phyloP scores from a whole-genome alignment of 1,140 invertebrate genomes.

The Drosophila nebulosa region DNA sequence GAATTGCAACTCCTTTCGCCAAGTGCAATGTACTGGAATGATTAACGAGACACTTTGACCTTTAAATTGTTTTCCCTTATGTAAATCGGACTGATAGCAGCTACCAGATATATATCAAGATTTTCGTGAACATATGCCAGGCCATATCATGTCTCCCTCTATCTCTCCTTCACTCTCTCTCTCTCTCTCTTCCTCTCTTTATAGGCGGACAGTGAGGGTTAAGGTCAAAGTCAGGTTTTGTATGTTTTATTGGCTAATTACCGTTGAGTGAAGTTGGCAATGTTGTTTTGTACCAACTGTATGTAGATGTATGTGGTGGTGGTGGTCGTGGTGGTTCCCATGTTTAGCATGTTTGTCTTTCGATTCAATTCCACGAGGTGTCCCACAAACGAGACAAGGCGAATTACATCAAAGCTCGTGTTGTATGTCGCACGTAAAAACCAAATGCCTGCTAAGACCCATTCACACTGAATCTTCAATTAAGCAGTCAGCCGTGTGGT shows the following conservation, averaged over 20 bases:
- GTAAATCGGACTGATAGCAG: conserved; percentile 6
- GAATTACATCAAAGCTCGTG: conserved; percentile 49
- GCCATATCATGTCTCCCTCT: neutral
- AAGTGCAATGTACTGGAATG: conserved; percentile 50
- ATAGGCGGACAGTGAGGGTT: conserved; percentile 45
- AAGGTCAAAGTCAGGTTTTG: conserved; percentile 68
- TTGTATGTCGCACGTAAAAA: conserved; percentile 33
- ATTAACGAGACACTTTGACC: conserved; percentile 57
- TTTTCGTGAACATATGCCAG: conserved; percentile 39
- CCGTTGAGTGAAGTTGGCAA: conserved; percentile 45
- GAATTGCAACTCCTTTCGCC: conserved; percentile 56
- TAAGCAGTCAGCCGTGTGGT: neutral
- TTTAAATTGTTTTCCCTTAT: conserved; percentile 39
- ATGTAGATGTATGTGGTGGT: conserved; percentile 27
- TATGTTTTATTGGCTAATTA: conserved; percentile 62
- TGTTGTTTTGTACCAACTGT: conserved; percentile 9
- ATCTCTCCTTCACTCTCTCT: neutral
- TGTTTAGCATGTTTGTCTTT: conserved; percentile 36
- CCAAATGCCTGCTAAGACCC: conserved; percentile 17
- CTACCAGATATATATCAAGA: conserved; percentile 21
- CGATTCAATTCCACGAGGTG: conserved; percentile 31
- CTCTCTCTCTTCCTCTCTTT: neutral
- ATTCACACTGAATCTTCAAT: conserved; percentile 11
- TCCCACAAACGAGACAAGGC: conserved; percentile 36
- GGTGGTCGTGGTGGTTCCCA: too few relatives aligned